Base-by-base conservation (phyloP, 2,888 invertebrate species). In the Prenolepis imparis region DNA sequence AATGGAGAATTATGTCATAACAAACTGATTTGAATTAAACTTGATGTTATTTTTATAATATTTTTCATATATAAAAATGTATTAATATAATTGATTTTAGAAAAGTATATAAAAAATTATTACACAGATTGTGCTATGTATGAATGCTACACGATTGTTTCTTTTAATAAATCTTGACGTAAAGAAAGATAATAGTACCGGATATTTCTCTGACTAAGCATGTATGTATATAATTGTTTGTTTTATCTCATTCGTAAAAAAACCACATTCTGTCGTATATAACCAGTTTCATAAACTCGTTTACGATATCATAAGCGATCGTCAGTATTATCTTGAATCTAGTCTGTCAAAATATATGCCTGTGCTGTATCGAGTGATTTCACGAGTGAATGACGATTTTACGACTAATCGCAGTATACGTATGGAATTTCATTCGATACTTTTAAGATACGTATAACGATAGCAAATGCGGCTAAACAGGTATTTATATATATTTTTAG, bases 221-320 rank as follows among this genome's bases (percentile, higher is more conserved):
- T 67, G 1, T 70, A 32, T 61, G 32, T 52, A 0, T 52, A 52
- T 28, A 55, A 11, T 24, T 52, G 36, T 57, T 4, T 41, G n/a
- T 57, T 41, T 55, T 57, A 55, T 70, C n/a, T 15, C 24, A 21
- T 68, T 57, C 0, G 3, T 55, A 68, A 70, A 28, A 41, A 78
- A 48, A 67, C 4, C 9, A 70, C 32, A 44, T 77, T 68, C 18
- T n/a, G 12, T 67, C 55, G 11, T 39, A 32, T 28, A 57, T 15
- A 55, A 67, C 24, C 67, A 68, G 68, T 68, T 77, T 78, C 41
- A 57, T 67, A 70, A 78, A 70, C 28, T 68, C 32, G 55, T 32
- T 52, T 67, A 70, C 41, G 41, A 70, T 70, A 78, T 70, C 41
- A 9, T 28, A 36, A 55, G 55, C 39, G n/a, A 78, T 68, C 12